These are phyloP conservation scores for Lordiphosa mommai DNA, from an alignment of 1,140 invertebrate species.

Conservation along the genomic window DNA sequence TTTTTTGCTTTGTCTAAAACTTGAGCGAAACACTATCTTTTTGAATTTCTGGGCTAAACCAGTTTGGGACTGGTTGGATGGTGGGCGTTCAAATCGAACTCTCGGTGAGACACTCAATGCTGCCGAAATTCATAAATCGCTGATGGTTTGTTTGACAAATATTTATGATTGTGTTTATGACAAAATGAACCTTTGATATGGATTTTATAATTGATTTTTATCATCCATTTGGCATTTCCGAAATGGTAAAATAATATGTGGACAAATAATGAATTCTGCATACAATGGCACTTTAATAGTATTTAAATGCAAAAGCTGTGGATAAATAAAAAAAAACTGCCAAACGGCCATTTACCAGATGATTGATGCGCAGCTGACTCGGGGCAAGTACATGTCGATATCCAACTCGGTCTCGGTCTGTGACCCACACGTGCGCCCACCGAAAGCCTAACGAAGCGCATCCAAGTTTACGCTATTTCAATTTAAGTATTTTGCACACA, in stretches of 20 bases:
- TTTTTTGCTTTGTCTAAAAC: too few relatives aligned
- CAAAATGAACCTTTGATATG: conserved; percentile 1
- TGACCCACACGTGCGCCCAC: background rate
- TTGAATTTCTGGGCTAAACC: background rate
- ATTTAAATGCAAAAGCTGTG: background rate
- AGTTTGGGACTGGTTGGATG: conserved; percentile 1
- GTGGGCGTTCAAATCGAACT: conserved; percentile 5
- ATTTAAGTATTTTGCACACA: conserved; percentile 5
- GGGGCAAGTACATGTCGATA: background rate
- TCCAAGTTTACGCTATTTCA: background rate
- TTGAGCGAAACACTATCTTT: too few relatives aligned
- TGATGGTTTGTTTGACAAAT: background rate
- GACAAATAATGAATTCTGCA: conserved; percentile 1
- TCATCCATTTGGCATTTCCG: conserved; percentile 4
- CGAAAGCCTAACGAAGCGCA: background rate
- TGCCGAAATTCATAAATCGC: conserved; percentile 6
- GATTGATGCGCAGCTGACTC: background rate
- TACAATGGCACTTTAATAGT: background rate
- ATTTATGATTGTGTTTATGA: conserved; percentile 1
- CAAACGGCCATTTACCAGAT: background rate
- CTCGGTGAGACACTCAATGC: background rate
- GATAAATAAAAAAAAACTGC: conserved; percentile 4
- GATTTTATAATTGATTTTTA: conserved; percentile 6
- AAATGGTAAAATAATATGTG: background rate
- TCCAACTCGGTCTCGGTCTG: too few relatives aligned